Evolutionary conservation across 2,113 vertebrate genomes (phyloP).

Genomic region (Vombatus ursinus): DNA sequence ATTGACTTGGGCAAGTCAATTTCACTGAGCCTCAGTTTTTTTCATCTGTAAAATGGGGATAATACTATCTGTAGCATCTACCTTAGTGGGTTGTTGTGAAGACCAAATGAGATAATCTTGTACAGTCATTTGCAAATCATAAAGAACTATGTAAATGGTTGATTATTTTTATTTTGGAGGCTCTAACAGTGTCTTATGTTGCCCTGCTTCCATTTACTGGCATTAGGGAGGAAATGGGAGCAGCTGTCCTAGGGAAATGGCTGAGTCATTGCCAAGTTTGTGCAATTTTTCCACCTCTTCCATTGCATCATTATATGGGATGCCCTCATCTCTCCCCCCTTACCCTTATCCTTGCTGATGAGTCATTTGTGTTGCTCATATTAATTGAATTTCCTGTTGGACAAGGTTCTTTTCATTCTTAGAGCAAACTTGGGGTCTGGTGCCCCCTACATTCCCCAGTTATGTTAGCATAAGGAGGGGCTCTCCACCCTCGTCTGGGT

Average conservation of each 20-base stretch:
- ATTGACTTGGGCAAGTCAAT: not conserved
- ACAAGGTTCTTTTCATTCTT: not conserved
- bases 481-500: not conserved
- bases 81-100: not conserved
- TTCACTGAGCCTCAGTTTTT: not conserved
- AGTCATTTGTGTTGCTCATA: not conserved
- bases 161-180: not conserved
- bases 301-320: not conserved
- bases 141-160: not conserved
- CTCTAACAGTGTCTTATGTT: not conserved
- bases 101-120: not conserved
- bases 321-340: too few species aligned
- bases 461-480: not conserved
- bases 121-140: not conserved
- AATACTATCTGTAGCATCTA: not conserved
- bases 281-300: not conserved
- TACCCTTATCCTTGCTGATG: not conserved
- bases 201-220: not conserved
- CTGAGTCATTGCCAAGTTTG: not conserved
- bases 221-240: not conserved
- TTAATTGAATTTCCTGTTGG: not conserved
- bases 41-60: not conserved
- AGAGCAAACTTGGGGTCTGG: not conserved
- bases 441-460: not conserved
- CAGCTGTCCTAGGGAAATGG: not conserved